These are phyloP conservation scores for Sanderia malayensis DNA, from an alignment of 30 jellyfish, hydroid and myxozoan genomes.

Conservation along the genomic window DNA sequence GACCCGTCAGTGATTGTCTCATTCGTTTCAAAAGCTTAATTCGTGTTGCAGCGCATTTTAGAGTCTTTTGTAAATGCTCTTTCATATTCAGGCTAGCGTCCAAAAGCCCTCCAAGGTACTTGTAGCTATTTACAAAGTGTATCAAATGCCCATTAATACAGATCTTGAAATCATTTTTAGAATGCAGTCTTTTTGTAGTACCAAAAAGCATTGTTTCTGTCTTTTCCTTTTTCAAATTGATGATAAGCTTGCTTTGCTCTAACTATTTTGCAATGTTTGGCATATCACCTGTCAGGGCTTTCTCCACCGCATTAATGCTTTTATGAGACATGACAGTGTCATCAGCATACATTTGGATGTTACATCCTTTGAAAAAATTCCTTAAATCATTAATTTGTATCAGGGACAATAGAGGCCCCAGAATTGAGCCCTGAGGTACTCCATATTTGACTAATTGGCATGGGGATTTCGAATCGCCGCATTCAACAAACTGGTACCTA, in stretches of 20 bases:
- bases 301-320: conserved; percentile 45
- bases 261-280: conserved; percentile 55
- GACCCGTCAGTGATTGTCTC: conserved; percentile 58
- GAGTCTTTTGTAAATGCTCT: conserved; percentile 53
- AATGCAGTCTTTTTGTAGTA: conserved; percentile 41
- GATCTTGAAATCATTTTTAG: conserved; percentile 30
- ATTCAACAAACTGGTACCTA: conserved; percentile 28
- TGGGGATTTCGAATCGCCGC: conserved; percentile 24
- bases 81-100: conserved; percentile 41
- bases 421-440: conserved; percentile 63
- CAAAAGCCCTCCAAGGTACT: conserved; percentile 31
- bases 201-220: conserved; percentile 21
- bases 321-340: conserved; percentile 59
- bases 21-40: conserved; percentile 54
- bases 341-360: conserved; percentile 57
- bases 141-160: conserved; percentile 27
- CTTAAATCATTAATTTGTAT: conserved; percentile 44
- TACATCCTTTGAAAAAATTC: conserved; percentile 17
- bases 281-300: conserved; percentile 40
- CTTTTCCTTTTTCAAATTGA: conserved; percentile 23
- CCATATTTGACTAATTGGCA: conserved; percentile 52
- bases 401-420: conserved; percentile 44
- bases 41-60: conserved; percentile 53
- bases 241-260: conserved; percentile 37
- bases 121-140: conserved; percentile 35